Evolutionary conservation across 1,140 invertebrate species (phyloP), one percentile per base, ranked within the genome.

Genomic region (Ectropis grisescens): DNA sequence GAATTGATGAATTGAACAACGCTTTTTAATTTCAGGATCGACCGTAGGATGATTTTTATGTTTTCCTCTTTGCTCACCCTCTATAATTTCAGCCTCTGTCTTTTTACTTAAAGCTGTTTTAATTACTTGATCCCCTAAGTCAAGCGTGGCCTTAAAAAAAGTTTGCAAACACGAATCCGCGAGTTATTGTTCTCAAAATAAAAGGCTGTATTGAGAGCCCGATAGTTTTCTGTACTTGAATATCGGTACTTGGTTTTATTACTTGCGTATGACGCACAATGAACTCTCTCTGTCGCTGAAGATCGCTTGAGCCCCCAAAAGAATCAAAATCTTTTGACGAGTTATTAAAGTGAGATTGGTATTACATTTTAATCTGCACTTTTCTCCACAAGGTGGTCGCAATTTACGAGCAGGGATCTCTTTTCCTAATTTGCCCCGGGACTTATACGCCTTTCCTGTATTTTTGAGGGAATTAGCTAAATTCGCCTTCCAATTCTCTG

Each of bases 1-100:
- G 37, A 35, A 35, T 53, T 40, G 11, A 67, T 69, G 39, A 65
- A 55, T 10, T 49, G 22, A 1, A 53, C 34, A 41, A 58, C 42
- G 15, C 35, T 36, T 2, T 33, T 33, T 45, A 30, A 48, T 33
- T 40, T 29, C 13, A 11, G 35, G 10, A 22, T 36, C 15, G 3
- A 35, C 27, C 10, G 19, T 41, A 5, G 27, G 32, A 15, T 53
- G 41, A 29, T 48, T 14, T 7, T 24, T 13, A 9, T 44, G 48
- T 41, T 43, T 52, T 25, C 48, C 40, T 33, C 37, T 34, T 6
- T 12, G 14, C 23, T 43, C 40, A 7, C 7, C 6, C 9, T 4
- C 7, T 9, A 47, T 47, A 37, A 37, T 27, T 39, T 43, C 55
- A 29, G 16, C 8, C 29, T 11, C 38, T 37, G 22, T 44, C 47